Evolutionary conservation across 2,888 invertebrate genomes (phyloP).

Genomic region (Pterostichus niger): DNA sequence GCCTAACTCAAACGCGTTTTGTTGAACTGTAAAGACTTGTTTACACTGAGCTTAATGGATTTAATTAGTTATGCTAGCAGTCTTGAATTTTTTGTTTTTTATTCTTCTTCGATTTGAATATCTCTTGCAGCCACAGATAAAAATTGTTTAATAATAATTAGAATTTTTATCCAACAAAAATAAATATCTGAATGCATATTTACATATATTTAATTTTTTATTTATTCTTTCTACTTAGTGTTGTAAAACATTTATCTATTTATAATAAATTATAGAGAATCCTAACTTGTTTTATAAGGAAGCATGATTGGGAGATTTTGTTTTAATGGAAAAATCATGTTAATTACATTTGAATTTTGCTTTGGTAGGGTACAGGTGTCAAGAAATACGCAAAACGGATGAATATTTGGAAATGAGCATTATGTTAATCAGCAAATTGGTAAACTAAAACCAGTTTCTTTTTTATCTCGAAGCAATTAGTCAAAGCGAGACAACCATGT

Average conservation of each 20-base stretch:
- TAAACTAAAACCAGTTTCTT: slow-evolving; percentile 15
- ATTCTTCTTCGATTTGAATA: not conserved
- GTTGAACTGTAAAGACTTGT: slow-evolving; percentile 4
- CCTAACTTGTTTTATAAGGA: too few relatives aligned
- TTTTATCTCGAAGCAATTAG: slow-evolving; percentile 31
- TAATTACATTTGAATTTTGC: slow-evolving; percentile 3
- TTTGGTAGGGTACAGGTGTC: not conserved
- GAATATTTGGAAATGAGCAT: slow-evolving; percentile 31
- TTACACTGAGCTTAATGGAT: slow-evolving; percentile 29
- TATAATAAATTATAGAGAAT: too few relatives aligned
- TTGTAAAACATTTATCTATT: too few relatives aligned
- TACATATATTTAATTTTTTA: not conserved
- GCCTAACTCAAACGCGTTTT: slow-evolving; percentile 14
- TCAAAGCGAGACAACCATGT: slow-evolving; percentile 40
- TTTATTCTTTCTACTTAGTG: not conserved
- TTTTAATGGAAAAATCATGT: slow-evolving; percentile 9
- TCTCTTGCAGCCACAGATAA: slow-evolving; percentile 4
- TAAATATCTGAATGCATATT: not conserved
- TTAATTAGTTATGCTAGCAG: not conserved
- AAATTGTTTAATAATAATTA: slow-evolving; percentile 13
- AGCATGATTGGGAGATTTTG: not conserved
- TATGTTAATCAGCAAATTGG: slow-evolving; percentile 31
- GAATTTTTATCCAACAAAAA: not conserved
- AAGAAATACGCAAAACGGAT: not conserved
- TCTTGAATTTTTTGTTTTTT: not conserved